Evolutionary conservation across 2,797 vertebrate species (phyloP), one percentile per base, ranked within the genome.

Genomic region (Acropternis orthonyx): DNA sequence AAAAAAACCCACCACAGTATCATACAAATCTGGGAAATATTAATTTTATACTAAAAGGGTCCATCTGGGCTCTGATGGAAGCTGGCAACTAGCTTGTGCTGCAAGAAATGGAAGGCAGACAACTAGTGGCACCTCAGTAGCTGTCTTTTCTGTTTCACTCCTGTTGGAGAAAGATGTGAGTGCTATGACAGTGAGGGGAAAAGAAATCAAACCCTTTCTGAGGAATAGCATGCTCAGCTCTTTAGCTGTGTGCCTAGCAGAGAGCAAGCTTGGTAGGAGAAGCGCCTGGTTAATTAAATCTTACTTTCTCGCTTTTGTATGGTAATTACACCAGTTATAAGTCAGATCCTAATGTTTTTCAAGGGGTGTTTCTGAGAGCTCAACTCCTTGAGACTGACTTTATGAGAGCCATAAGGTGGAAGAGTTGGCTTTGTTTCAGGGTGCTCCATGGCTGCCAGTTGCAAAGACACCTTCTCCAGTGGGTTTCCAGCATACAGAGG

Each of bases 301-400:
- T 84, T 78, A 36, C 66, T 94, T 88, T 93, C 62, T 85, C 51
- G 43, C 77, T 88, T 93, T 94, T 81, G 37, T 65, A 22, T 8
- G 1, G 62, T 94, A 96, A 95, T 95, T 90, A 34, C 37, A 76
- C 59, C 89, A 92, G 79, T 95, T 93, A 86, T 48, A 91, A 92
- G 63, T 86, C 80, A 88, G 51, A 90, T 91, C 36, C n/a, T 86
- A 63, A 71, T 76, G 92, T 61, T 93, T 92, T 94, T 93, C 63
- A 84, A 72, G 46, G 55, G 26, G 2, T n/a, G 23, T 61, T 92
- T 94, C 30, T 93, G 73, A 78, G n/a, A 84, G 27, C 43, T 90
- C 34, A 81, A 3, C 37, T 91, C 24, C 52, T 85, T 21, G 21
- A 86, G 89, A 37, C 30, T 86, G 88, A 34, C n/a, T 77, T 83